Conservation (phyloP, 1,140 invertebrate species). For the Bombus fervidus region DNA sequence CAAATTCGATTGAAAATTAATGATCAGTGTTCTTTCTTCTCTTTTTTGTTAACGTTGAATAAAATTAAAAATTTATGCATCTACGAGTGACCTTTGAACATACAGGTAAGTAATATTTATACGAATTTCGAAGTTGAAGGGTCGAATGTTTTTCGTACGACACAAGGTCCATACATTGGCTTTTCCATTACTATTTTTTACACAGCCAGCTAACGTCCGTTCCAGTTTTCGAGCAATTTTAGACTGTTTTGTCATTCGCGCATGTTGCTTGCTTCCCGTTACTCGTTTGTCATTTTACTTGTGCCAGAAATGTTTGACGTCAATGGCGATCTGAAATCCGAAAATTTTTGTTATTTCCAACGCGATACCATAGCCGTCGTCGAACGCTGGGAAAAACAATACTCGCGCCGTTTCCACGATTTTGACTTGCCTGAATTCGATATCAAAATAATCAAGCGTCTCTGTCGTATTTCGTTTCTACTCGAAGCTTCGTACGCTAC, state of each 20-base stretch:
- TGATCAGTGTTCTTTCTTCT: not conserved
- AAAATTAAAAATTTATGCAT: not conserved
- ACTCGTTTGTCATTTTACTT: not conserved
- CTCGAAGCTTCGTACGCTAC: no score
- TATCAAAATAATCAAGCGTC: no score
- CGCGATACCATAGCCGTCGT: not conserved
- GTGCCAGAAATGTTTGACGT: not conserved
- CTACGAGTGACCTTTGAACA: not conserved
- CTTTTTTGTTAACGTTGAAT: not conserved
- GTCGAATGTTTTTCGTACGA: not conserved
- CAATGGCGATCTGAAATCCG: not conserved
- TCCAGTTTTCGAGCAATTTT: not conserved
- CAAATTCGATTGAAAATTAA: not conserved
- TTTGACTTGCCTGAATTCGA: no score
- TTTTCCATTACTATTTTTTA: conserved; percentile 1
- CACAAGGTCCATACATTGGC: not conserved
- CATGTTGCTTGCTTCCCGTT: not conserved
- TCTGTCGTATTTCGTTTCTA: no score
- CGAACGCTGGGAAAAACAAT: no score
- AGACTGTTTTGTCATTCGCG: not conserved
- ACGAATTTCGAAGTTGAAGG: not conserved
- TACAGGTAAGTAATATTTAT: not conserved
- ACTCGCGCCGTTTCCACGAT: no score
- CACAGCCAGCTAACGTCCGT: not conserved
- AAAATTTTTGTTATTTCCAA: not conserved